These are phyloP conservation scores for Catocala sponsa DNA, from an alignment of 2,888 invertebrate genomes.

Conservation along the genomic window DNA sequence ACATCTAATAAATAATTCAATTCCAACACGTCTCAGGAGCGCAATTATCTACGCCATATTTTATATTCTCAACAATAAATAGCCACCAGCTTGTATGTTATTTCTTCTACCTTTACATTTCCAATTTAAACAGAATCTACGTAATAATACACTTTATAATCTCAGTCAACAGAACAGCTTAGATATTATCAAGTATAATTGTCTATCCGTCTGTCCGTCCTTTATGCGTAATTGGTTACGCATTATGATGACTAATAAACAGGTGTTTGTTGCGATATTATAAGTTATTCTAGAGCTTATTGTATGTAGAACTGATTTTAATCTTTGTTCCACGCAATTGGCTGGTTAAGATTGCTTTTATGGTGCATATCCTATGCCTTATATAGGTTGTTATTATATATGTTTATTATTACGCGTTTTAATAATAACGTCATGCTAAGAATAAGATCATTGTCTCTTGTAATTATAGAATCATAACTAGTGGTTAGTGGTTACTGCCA, in stretches of 20 bases:
- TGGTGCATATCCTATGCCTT: slow-evolving; percentile 25
- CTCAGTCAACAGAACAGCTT: slow-evolving; percentile 28
- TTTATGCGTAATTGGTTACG: slow-evolving; percentile 46
- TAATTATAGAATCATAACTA: too few species aligned
- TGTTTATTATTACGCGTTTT: slow-evolving; percentile 18
- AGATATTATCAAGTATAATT: slow-evolving; percentile 41
- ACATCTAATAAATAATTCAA: not conserved
- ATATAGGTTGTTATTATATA: slow-evolving; percentile 30
- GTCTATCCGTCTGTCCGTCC: slow-evolving; percentile 40
- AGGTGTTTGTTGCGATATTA: slow-evolving; percentile 58
- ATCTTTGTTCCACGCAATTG: slow-evolving; percentile 38
- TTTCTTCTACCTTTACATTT: slow-evolving; percentile 7
- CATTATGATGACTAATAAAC: slow-evolving; percentile 59
- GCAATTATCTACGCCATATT: not conserved
- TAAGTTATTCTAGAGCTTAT: slow-evolving; percentile 28
- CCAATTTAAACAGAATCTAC: slow-evolving; percentile 9
- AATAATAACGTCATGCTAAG: slow-evolving; percentile 12
- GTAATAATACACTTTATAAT: slow-evolving; percentile 30
- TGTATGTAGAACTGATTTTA: slow-evolving; percentile 29
- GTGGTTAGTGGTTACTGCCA: too few species aligned
- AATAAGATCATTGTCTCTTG: slow-evolving; percentile 2
- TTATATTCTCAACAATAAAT: not conserved
- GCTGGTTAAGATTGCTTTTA: slow-evolving; percentile 19
- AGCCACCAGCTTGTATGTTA: not conserved
- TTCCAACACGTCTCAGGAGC: not conserved